Base-by-base conservation (phyloP, 1,140 invertebrate species). In the Marisa cornuarietis region DNA sequence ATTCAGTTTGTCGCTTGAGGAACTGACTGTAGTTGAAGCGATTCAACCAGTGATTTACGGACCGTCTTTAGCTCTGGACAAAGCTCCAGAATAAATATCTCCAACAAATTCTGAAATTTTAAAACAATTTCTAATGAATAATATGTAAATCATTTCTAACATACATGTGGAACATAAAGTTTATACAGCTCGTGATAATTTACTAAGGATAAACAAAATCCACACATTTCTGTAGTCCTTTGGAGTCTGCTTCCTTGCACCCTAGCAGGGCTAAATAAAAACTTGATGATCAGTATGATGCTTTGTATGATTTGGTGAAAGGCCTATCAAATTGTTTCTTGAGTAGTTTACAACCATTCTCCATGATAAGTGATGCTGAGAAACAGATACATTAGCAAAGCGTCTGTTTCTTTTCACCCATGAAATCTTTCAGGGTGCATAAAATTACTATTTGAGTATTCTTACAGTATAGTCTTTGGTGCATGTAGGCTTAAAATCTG, bases 41-140 rank as follows among this genome's bases (percentile, higher is more conserved):
- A 69, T 20, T 77, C 76, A n/a, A 49, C 42, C 62, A 77, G 58
- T 8, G 76, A 69, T 42, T 77, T 51, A 49, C 61, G 78, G 61
- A 69, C 63, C 7, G 71, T 73, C 78, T 79, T 74, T 58, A 79
- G 54, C 22, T 79, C 78, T 58, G 78, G 71, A 42, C 78, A 79
- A 13, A 79, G 71, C 54, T 79, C 78, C 78, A 79, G 24, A 18
- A 79, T 52, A 26, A 79, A 79, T 16, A 79, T 74, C 58, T 79
- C 78, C 49, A 79, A 22, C 16, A 79, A 42, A 31, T 79, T 79
- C 78, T 79, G 78, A 22, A 79, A 62, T 16, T 8, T 62, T 13
- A 72, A 16, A 71, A 22, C n/a, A 71, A 71, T 54, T 62, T 58
- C 4, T 71, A 49, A 31, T 31, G n/a, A 20, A 20, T n/a, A 63